Base-by-base conservation (phyloP, 2,888 invertebrate species). In the Germaria angustata region DNA sequence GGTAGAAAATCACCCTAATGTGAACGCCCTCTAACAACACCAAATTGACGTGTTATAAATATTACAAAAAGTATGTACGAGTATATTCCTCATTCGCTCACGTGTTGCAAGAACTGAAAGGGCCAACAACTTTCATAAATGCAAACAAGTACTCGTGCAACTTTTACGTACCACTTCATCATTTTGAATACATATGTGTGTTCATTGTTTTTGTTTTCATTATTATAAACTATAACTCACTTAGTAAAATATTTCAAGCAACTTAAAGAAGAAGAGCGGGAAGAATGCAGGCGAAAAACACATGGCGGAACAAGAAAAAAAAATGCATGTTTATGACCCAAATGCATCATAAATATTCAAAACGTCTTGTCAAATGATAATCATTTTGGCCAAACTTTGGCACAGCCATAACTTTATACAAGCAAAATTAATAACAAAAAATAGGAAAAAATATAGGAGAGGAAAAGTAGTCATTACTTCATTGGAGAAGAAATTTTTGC, bases 361-460 rank as follows among this genome's bases (percentile, higher is more conserved):
- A 86, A 89, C 87, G 88, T 89, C 89, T 89, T 88, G 89, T 88
- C 88, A 89, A 88, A 88, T 87, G 88, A 87, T 89, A 89, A 89
- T 89, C 88, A 88, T 80, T 85, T 79, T 82, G 84, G 79, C 82
- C 82, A 81, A 82, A 82, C 69, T 75, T 82, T 82, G 73, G 69
- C 65, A 59, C 77, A 66, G 59, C 36, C 55, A 36, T 44, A 78
- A 63, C n/a, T n/a, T n/a, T n/a, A n/a, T 41, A 65, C 57, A 55
- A 46, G n/a, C 32, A 24, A 51, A 59, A 36, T 34, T 53, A 59
- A 36, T 32, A 71, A 49, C 3, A 28, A 32, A 34, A 32, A 24
- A 34, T 11, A 17, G n/a, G n/a, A n/a, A n/a, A 66, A 41, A 73
- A 17, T 53, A 32, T 34, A 13, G 1, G 11, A 5, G 17, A 13